Evolutionary conservation across 23 tunicate species (phyloP), one percentile per base, ranked within the genome.

Genomic region (Trididemnum clinides): DNA sequence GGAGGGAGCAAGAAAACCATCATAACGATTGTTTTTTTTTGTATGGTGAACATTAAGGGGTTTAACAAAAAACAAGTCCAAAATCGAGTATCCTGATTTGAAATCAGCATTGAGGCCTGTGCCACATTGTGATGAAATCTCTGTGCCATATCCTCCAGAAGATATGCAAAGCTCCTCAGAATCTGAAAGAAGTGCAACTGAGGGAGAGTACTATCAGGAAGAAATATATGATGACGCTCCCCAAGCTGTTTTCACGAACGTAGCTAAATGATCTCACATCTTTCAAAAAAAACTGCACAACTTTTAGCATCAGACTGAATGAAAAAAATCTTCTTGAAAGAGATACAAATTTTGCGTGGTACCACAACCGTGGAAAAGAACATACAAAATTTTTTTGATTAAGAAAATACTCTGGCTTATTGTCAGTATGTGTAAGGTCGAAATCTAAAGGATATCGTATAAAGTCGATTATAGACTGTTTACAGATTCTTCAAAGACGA

Each of bases 1-100:
- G 76, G 86, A 64, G 76, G 22, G 86, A 82, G 77, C 73, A 64
- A 64, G 2, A 36, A 62, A 1, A 64, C 57, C 86, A 82, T 64
- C 33, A 21, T 32, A n/a, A 64, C 33, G 86, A 82, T 27, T 82
- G 86, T 82, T 82, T 34, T 37, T n/a, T 64, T 82, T 34, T 82
- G 86, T 28, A 64, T 82, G 54, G 57, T 64, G 32, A 82, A 64
- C 31, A 64, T 26, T 32, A 82, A 37, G 51, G 76, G 75, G 57
- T 57, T 82, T 63, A 63, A 34, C 77, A 36, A 64, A 82, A 64
- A 36, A 38, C 57, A 82, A 64, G 1, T 64, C 86, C 75, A 82
- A 64, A 82, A 82, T 82, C 34, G 35, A 33, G 57, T 82, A 82
- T 30, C 76, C 57, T 36, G 35, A 36, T 1, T 82, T 64, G 35